Base-by-base conservation (phyloP, 2,797 vertebrate species). In the Steatocranus sp. region DNA sequence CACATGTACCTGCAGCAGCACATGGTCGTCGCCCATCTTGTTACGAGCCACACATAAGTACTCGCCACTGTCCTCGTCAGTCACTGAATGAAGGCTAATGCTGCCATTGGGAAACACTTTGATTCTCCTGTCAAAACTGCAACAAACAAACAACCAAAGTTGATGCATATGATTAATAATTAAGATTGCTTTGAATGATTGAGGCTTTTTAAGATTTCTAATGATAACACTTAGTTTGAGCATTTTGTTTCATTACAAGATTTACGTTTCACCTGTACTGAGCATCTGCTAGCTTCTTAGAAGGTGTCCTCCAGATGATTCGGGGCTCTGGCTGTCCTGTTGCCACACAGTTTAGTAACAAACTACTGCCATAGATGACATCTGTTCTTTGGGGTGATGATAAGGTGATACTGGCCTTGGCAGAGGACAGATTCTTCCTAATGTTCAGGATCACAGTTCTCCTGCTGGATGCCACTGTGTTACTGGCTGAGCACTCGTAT, bases 41-140 rank as follows among this genome's bases (percentile, higher is more conserved):
- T 98, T 98, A 2, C 97, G 95, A 2, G 97, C 97, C 49, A 98
- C 94, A 18, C 98, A 99, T 41, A 99, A 86, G 91, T 99, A 99
- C 70, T 98, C 97, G 0, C 98, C 98, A 0, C 96, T 91, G 79
- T 99, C 98, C 81, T 96, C 95, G 41, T 98, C 96, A 0, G 97
- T 98, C 77, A 97, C 95, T 1, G 96, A 92, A 3, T 84, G 92
- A 25, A 99, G 89, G 34, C 95, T 86, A 78, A 99, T 92, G 1
- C 97, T 97, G 27, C 98, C 98, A 0, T 99, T 99, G 85, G 87
- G 36, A 82, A 97, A 96, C 5, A 97, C 98, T 70, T 96, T 96
- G 82, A 98, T 97, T 79, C 97, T 95, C 58, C 94, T 86, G 87
- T 99, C 98, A 15, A 96, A 97, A 91, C 97, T 97, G 91, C 15